Evolutionary conservation across 2,888 invertebrate genomes (phyloP).

Genomic region (Protodeltote pygarga): DNA sequence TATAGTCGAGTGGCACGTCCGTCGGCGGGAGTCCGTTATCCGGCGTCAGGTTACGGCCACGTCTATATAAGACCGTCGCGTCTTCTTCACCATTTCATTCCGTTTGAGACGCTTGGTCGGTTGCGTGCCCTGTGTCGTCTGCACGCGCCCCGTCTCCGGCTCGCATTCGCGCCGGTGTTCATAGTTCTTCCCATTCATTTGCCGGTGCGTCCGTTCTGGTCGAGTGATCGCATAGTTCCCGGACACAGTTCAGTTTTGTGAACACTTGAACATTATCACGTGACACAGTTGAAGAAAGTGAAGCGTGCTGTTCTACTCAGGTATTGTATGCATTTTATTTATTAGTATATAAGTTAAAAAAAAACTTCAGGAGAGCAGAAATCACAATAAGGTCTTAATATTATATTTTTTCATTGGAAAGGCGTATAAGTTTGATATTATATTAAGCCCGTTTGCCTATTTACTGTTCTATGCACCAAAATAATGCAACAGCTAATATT

Average conservation of each 20-base stretch:
- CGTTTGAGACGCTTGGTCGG: constrained; percentile 80
- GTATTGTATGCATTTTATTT: constrained; percentile 48
- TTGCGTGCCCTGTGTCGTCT: constrained; percentile 67
- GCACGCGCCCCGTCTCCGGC: constrained; percentile 62
- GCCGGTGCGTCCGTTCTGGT: constrained; percentile 64
- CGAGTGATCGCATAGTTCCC: constrained; percentile 72
- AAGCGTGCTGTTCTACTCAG: constrained; percentile 59
- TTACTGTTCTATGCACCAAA: too few relatives aligned
- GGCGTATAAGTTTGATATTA: too few relatives aligned
- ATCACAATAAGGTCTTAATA: not conserved
- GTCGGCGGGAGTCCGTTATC: constrained; percentile 81
- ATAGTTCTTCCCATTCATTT: constrained; percentile 57
- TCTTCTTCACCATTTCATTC: constrained; percentile 87
- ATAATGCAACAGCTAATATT: too few relatives aligned
- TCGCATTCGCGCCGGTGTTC: constrained; percentile 64
- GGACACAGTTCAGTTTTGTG: constrained; percentile 79
- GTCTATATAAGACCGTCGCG: constrained; percentile 86
- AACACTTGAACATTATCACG: constrained; percentile 73
- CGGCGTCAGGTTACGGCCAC: constrained; percentile 86
- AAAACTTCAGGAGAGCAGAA: constrained; percentile 1
- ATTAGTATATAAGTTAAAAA: constrained; percentile 18
- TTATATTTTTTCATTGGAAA: not conserved
- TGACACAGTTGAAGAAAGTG: constrained; percentile 67
- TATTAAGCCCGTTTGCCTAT: too few relatives aligned
- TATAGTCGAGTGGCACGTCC: constrained; percentile 62